Conservation (phyloP, 2,888 invertebrate genomes). For the Apodemia duryi region DNA sequence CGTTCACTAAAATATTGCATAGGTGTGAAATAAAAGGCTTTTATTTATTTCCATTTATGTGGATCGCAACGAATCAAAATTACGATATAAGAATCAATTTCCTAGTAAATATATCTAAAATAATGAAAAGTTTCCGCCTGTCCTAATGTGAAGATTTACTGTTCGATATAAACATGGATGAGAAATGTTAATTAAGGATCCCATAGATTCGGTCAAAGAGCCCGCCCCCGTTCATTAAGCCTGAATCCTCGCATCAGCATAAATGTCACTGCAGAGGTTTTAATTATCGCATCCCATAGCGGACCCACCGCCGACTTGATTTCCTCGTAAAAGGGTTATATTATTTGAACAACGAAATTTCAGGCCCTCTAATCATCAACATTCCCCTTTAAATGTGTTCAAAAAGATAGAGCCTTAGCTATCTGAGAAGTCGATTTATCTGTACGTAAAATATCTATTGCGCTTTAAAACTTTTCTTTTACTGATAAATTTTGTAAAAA, state of each 20-base stretch:
- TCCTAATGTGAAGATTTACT: slow-evolving; percentile 29
- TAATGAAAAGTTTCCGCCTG: slow-evolving; percentile 8
- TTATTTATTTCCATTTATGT: neutral
- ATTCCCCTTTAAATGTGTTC: slow-evolving; percentile 27
- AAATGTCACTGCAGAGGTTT: slow-evolving; percentile 71
- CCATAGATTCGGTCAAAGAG: slow-evolving; percentile 48
- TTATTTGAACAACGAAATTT: slow-evolving; percentile 43
- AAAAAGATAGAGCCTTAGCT: slow-evolving; percentile 8
- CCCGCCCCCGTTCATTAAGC: slow-evolving; percentile 59
- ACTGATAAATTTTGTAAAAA: no score
- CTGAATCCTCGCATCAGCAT: slow-evolving; percentile 62
- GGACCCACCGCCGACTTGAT: slow-evolving; percentile 56
- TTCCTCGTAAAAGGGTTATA: slow-evolving; percentile 47
- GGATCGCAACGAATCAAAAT: neutral
- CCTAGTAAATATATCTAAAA: neutral
- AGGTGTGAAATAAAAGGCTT: no score
- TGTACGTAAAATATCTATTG: neutral
- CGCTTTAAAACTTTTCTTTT: no score
- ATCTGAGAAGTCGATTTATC: slow-evolving; percentile 1
- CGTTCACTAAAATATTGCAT: no score
- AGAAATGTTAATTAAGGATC: slow-evolving; percentile 41
- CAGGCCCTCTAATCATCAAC: slow-evolving; percentile 34
- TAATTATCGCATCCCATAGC: slow-evolving; percentile 54
- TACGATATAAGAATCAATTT: neutral
- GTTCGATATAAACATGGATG: slow-evolving; percentile 30